Evolutionary conservation across 2,797 vertebrate genomes (phyloP).

Genomic region (Botia almorhae): DNA sequence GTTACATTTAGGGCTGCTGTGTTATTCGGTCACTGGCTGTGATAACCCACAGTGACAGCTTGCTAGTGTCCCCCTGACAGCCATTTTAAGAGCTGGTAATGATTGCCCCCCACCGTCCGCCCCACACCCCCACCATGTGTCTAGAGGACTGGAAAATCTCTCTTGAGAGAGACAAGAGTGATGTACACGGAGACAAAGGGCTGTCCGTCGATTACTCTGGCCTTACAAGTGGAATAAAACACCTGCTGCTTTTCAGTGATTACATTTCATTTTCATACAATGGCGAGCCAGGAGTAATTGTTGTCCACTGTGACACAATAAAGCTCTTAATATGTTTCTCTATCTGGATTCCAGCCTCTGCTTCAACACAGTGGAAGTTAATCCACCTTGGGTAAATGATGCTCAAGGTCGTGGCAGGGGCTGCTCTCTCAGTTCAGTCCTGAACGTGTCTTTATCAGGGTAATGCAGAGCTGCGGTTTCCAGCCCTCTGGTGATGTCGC

Average conservation of each 20-base stretch:
- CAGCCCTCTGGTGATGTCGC: conserved; percentile 27
- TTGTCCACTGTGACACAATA: conserved; percentile 41
- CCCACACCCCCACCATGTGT: conserved; percentile 10
- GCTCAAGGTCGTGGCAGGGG: conserved; percentile 32
- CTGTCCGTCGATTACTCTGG: background rate
- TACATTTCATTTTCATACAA: conserved; percentile 43
- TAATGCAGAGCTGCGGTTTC: conserved; percentile 33
- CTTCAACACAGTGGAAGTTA: conserved; percentile 42
- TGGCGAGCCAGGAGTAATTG: conserved; percentile 31
- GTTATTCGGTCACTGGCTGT: conserved; percentile 3
- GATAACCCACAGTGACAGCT: conserved; percentile 22
- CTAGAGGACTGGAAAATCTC: conserved; percentile 19
- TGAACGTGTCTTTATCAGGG: conserved; percentile 41
- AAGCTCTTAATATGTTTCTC: conserved; percentile 42
- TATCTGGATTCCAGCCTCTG: conserved; percentile 28
- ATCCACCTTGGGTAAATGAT: conserved; percentile 42
- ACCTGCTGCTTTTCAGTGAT: conserved; percentile 45
- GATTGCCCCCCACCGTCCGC: background rate
- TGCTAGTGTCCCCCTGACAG: conserved; percentile 25
- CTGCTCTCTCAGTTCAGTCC: conserved; percentile 26
- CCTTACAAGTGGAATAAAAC: conserved; percentile 37
- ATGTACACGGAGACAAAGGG: conserved; percentile 29
- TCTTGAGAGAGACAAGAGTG: conserved; percentile 14
- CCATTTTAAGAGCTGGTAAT: conserved; percentile 40
- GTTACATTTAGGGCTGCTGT: background rate